Conservation (phyloP, 2,888 invertebrate genomes). For the Lasioglossum morio region DNA sequence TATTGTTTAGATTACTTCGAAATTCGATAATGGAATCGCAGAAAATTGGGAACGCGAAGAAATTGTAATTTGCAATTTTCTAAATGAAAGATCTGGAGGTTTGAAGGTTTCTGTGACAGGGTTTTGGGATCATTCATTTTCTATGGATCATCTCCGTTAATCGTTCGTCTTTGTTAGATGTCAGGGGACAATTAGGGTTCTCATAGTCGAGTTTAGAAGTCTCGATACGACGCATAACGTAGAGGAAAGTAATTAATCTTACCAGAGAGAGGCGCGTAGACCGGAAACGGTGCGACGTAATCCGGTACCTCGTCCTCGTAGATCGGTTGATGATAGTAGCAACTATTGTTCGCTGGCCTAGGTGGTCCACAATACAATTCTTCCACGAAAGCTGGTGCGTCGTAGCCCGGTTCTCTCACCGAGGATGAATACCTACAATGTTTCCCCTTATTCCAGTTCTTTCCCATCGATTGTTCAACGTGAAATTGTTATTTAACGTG, state of each 20-base stretch:
- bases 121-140: not conserved
- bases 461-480: constrained; percentile 6
- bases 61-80: not conserved
- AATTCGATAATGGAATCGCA: not conserved
- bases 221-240: constrained; percentile 1
- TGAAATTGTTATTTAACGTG: not conserved
- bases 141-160: not conserved
- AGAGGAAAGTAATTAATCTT: constrained; percentile 56
- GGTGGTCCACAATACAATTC: constrained; percentile 79
- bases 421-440: constrained; percentile 67
- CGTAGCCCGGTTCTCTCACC: constrained; percentile 79
- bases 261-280: constrained; percentile 81
- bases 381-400: constrained; percentile 79
- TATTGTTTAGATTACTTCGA: too few species aligned
- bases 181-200: not conserved
- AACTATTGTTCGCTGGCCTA: constrained; percentile 69
- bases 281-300: constrained; percentile 77
- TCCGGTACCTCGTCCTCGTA: constrained; percentile 79
- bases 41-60: not conserved
- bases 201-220: not conserved
- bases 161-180: not conserved
- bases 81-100: not conserved
- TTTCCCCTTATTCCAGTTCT: constrained; percentile 6
- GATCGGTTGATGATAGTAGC: constrained; percentile 79
- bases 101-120: not conserved